A percentile compares a stretch with the other conserved stretches of the same genome.
Conservation (phyloP, 2,113 vertebrate species). For the Pelusios castaneus region DNA sequence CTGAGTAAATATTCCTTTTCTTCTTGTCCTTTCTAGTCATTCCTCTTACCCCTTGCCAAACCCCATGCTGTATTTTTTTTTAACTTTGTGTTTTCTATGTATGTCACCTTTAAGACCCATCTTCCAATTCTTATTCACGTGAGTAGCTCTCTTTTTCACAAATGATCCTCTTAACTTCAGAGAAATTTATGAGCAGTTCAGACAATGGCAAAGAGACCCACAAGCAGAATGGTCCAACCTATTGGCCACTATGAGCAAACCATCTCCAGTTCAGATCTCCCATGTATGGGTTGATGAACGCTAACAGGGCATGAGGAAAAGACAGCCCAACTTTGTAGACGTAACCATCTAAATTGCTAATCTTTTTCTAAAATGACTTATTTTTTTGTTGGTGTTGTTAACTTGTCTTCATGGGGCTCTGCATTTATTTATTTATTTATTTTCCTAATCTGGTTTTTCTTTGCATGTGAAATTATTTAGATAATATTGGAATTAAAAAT, state of each 20-base stretch:
- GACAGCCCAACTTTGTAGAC: fast-evolving
- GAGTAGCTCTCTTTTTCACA: not conserved
- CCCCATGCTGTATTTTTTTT: not conserved
- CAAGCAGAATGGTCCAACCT: not conserved
- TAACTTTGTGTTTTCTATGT: not conserved
- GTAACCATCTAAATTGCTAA: not conserved
- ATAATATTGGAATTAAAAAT: not conserved
- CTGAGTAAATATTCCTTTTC: not conserved
- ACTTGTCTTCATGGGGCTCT: not conserved
- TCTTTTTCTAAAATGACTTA: not conserved
- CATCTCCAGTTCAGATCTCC: slow-evolving; percentile 4
- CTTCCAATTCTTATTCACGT: slow-evolving; percentile 7
- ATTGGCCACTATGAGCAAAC: not conserved
- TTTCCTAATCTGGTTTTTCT: not conserved
- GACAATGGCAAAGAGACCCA: not conserved
- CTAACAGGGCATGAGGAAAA: not conserved
- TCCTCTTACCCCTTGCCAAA: not conserved
- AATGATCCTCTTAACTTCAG: not conserved
- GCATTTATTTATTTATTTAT: not conserved
- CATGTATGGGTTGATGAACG: not conserved
- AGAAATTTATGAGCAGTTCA: not conserved
- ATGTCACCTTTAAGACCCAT: not conserved
- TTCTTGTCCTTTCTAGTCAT: not conserved
- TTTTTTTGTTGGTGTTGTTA: not conserved
- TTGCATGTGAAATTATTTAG: not conserved